phyloP scores from a whole-genome alignment of 2,113 vertebrate species.

The Brachypteracias leptosomus region DNA sequence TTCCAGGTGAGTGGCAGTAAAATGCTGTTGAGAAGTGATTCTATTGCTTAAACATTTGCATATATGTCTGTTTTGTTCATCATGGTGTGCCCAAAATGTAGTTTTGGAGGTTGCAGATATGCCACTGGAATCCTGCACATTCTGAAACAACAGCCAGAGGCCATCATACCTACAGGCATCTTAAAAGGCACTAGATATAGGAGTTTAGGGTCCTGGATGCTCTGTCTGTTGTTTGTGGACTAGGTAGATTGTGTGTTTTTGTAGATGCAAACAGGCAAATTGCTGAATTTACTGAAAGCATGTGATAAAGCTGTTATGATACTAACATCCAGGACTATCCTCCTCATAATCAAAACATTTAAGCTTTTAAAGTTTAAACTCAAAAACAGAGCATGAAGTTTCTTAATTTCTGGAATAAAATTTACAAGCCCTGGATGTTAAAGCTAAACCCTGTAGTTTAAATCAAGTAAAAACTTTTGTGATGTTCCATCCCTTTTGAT shows the following conservation, averaged over 20 bases:
- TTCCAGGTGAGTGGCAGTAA: not conserved
- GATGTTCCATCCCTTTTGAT: not conserved
- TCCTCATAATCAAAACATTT: not conserved
- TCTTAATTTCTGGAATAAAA: not conserved
- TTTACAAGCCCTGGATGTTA: not conserved
- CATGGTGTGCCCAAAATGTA: not conserved
- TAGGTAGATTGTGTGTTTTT: not conserved
- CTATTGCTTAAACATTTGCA: not conserved
- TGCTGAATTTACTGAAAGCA: not conserved
- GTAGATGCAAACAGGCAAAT: not conserved
- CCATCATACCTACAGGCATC: rapidly evolving
- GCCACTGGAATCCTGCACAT: not conserved
- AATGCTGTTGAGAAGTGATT: not conserved
- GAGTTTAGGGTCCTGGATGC: not conserved
- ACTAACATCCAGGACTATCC: not conserved
- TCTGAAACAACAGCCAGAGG: not conserved
- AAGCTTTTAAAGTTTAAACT: not conserved
- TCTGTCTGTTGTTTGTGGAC: not conserved
- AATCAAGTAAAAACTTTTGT: not conserved
- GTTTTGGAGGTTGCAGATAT: not conserved
- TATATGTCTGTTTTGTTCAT: not conserved
- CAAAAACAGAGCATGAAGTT: not conserved
- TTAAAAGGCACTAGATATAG: not conserved
- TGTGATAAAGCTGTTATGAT: not conserved
- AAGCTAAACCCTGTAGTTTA: not conserved